Base-by-base conservation (phyloP, 2,888 invertebrate genomes). In the Dicycla oo region DNA sequence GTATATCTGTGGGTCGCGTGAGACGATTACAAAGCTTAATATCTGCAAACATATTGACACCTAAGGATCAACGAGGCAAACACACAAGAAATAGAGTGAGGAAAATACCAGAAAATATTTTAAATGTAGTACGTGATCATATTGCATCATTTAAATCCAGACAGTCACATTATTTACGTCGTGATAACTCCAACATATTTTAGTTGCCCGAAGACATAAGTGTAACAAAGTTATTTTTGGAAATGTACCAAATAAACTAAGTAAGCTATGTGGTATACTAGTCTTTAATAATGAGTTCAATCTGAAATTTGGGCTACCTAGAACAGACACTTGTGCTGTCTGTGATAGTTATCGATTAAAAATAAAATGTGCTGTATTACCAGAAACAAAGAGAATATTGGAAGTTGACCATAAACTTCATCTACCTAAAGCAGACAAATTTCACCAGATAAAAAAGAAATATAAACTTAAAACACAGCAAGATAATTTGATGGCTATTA, bases 251-350 rank as follows among this genome's bases (percentile, higher is more conserved):
- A 49, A 49, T 49, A 49, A 49, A 49, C 5, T 70, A n/a, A n/a
- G 1, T 23, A 53, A 53, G 66, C 61, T 66, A 53, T 65, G 54
- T 53, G 51, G 51, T 53, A 2, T 53, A 53, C 51, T 53, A 15
- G 51, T 53, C 23, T 53, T 73, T 67, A 72, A 66, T 54, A 67
- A 73, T 49, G 63, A 63, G 63, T 63, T 63, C 64, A 70, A 70
- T 57, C 56, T 70, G 49, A 70, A 64, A 63, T 69, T 69, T 69
- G 62, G 69, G 61, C 65, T 75, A 60, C 62, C 68, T 63, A 53
- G 70, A 54, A 73, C 73, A 5, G 70, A 77, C 61, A 77, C 69
- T 51, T 77, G 64, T 68, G 71, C 71, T 49, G 53, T 64, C 38
- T 71, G 68, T 65, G 75, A 68, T 68, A 43, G 56, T 34, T 56